Evolutionary conservation across 1,140 invertebrate species (phyloP), one percentile per base, ranked within the genome.

Genomic region (Periplaneta americana): DNA sequence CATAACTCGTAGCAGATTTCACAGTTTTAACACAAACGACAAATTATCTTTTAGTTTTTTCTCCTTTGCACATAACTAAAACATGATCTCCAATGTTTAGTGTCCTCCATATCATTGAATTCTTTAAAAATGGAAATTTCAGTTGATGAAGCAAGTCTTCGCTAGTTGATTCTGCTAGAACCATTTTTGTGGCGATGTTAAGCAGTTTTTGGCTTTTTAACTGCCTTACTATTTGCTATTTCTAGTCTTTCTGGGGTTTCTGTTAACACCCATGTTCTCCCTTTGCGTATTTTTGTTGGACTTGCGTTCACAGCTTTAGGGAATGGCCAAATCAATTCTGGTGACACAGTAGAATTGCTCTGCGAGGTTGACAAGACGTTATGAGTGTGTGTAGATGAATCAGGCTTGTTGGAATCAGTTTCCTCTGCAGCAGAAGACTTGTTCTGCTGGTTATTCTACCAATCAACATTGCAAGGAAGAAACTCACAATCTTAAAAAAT

Each of bases 401-500:
- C n/a, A n/a, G n/a, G n/a, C n/a, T n/a, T n/a, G n/a, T n/a, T n/a
- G 4, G n/a, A 57, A 17, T 57, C 17, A 2, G 48, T n/a, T n/a
- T 57, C n/a, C n/a, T 2, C n/a, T 57, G n/a, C 48, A 57, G n/a
- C 1, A 18, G 48, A n/a, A n/a, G 2, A 1, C 18, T 31, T 77
- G 17, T 77, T 15, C 17, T 18, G 17, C 31, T 5, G 31, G 31
- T 15, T 2, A 77, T 18, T 77, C 34, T 18, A 84, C 66, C 86
- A 80, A 83, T 88, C 87, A 11, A 87, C 85, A 76, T 80, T 79
- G 35, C 84, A 80, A 36, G 86, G 84, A n/a, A 84, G 22, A 86
- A 87, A 88, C 28, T 89, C 87, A 48, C 83, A 75, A 32, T 87
- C n/a, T n/a, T n/a, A n/a, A n/a, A n/a, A n/a, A n/a, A n/a, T n/a